These are phyloP conservation scores for Ctenomys sociabilis DNA, from an alignment of 2,113 vertebrate genomes.

Conservation along the genomic window DNA sequence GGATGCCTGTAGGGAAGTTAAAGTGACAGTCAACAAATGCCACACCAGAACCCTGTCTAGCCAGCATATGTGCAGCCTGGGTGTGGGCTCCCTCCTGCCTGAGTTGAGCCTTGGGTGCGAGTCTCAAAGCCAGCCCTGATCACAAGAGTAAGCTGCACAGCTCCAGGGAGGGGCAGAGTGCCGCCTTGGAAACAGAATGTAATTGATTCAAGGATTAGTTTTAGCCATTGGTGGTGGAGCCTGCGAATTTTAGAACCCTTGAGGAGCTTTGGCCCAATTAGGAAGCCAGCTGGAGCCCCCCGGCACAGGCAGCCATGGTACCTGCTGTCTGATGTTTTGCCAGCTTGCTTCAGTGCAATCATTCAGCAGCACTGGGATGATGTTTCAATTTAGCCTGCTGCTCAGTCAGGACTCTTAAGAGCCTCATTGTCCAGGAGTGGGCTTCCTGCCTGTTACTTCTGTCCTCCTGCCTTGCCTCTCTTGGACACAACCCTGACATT, in stretches of 20 bases:
- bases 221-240: background rate
- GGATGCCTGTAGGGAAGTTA: background rate
- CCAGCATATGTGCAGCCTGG: rapidly evolving
- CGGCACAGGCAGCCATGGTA: background rate
- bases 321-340: constrained; percentile 71
- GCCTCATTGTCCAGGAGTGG: constrained; percentile 73
- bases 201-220: constrained; percentile 44
- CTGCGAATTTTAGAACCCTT: background rate
- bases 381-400: constrained; percentile 67
- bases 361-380: constrained; percentile 29
- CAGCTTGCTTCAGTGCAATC: constrained; percentile 61
- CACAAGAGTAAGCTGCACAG: background rate
- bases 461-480: constrained; percentile 65
- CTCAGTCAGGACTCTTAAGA: constrained; percentile 61
- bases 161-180: background rate
- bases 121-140: background rate
- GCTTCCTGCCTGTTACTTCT: constrained; percentile 69
- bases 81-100: background rate
- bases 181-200: constrained; percentile 3
- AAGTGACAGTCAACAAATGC: background rate
- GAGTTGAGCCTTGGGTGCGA: background rate
- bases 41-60: rapidly evolving
- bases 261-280: constrained; percentile 55
- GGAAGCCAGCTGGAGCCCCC: constrained; percentile 58
- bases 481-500: constrained; percentile 62